A percentile compares a stretch with the other conserved stretches of the same genome.
phyloP scores from a whole-genome alignment of 2,888 invertebrate species.

The Erebia epiphron region DNA sequence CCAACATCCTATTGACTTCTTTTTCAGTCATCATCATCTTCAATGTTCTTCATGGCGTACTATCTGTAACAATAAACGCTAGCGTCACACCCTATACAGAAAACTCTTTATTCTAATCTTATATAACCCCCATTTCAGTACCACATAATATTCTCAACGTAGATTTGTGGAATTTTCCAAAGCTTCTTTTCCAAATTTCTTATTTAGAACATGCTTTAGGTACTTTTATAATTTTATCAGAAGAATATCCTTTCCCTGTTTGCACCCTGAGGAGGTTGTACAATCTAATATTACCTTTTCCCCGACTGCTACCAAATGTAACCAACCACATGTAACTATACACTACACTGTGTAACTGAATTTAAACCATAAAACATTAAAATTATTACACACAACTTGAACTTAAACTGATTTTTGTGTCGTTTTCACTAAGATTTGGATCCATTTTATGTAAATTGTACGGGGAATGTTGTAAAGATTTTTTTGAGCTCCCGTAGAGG shows the following conservation, averaged over 20 bases:
- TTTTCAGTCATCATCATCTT: slow-evolving; percentile 78
- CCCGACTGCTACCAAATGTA: slow-evolving; percentile 50
- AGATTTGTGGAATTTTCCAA: not conserved
- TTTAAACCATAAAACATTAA: slow-evolving; percentile 50
- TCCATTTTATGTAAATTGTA: slow-evolving; percentile 41
- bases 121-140: not conserved
- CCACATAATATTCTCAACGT: not conserved
- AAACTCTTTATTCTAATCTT: not conserved
- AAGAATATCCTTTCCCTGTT: too few relatives aligned
- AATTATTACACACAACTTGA: slow-evolving; percentile 48
- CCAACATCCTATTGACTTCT: slow-evolving; percentile 77
- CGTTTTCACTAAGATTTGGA: slow-evolving; percentile 54
- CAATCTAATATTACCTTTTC: slow-evolving; percentile 27
- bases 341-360: slow-evolving; percentile 48
- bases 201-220: too few relatives aligned
- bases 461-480: slow-evolving; percentile 69
- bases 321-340: slow-evolving; percentile 55
- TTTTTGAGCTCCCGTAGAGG: slow-evolving; percentile 62
- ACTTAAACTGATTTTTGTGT: slow-evolving; percentile 48
- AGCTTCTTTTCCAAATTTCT: too few relatives aligned
- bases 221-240: too few relatives aligned
- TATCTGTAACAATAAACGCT: slow-evolving; percentile 43
- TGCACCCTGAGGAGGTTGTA: not conserved
- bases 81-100: slow-evolving; percentile 2
- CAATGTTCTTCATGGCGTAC: slow-evolving; percentile 66